Base-by-base conservation (phyloP, 1,140 invertebrate species). In the Physella acuta region DNA sequence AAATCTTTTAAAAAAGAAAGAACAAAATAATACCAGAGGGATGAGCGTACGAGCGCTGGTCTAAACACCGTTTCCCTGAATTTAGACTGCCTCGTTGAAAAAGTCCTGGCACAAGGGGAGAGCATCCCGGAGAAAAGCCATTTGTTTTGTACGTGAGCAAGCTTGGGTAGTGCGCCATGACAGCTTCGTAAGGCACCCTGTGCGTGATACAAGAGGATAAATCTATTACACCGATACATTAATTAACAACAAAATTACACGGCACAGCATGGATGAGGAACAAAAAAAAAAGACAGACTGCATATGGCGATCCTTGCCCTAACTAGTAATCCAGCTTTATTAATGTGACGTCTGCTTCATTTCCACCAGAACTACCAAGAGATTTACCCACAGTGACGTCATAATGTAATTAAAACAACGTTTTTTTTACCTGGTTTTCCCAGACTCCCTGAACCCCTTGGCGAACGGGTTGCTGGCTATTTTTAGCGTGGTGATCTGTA, bases 381-480 rank as follows among this genome's bases (percentile, higher is more conserved):
- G n/a, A n/a, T n/a, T n/a, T n/a, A n/a, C n/a, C n/a, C n/a, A n/a
- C n/a, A n/a, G n/a, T n/a, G n/a, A n/a, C n/a, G n/a, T n/a, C n/a
- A n/a, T n/a, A n/a, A n/a, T n/a, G n/a, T n/a, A n/a, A n/a, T n/a
- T n/a, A n/a, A n/a, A n/a, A n/a, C n/a, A n/a, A n/a, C n/a, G n/a
- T n/a, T n/a, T n/a, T n/a, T n/a, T 36, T 1, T 71, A 79, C 78
- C 79, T 79, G 70, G 72, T 71, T 70, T 79, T 81, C 16, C 75
- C 78, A 26, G 76, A 72, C 64, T 81, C 78, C 51, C 79, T 64
- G 68, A 81, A 81, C 11, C 79, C 79, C 67, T 81, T 81, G 1
- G 79, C 79, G 75, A 81, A 81, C 14, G 79, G 79, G 49, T 81
- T 81, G 68, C 78, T 76, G 4, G 78, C 79, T 49, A 81, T 81